phyloP scores from a whole-genome alignment of 37 sponge, comb jelly and placozoan species.

The Cladorhizidae sp. region DNA sequence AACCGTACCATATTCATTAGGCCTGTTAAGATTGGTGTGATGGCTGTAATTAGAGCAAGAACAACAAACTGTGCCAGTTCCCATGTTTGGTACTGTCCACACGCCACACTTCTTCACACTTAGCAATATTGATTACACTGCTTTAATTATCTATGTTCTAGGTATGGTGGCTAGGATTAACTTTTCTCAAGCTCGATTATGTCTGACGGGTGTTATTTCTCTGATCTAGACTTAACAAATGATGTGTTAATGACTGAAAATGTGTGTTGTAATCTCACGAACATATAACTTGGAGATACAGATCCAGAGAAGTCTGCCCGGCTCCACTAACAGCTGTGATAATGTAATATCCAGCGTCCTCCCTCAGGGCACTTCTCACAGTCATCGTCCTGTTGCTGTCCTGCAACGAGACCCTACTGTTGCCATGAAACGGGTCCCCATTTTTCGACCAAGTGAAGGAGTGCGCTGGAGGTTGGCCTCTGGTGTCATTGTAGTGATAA shows the following conservation, averaged over 20 bases:
- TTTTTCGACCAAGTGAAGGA: background rate
- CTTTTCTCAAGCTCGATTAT: no score
- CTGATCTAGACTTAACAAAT: no score
- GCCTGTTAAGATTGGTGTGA: no score
- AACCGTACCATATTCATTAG: background rate
- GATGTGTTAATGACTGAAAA: background rate
- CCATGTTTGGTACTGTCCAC: no score
- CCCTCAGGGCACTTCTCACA: constrained; percentile 3
- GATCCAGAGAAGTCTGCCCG: background rate
- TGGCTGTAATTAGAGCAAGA: background rate
- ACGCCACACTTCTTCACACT: no score
- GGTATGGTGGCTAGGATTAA: no score
- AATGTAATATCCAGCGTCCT: constrained; percentile 15
- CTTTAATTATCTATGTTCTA: no score
- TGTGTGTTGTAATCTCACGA: background rate
- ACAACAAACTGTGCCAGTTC: background rate
- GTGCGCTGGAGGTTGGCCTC: background rate
- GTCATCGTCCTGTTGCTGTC: constrained; percentile 1
- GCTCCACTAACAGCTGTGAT: background rate
- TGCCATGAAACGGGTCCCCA: constrained; percentile 7
- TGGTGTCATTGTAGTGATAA: background rate
- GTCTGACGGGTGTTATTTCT: no score
- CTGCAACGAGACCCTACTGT: background rate
- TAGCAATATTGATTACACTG: no score
- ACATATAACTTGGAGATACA: constrained; percentile 15